These are phyloP conservation scores for Chloroclysta siterata DNA, from an alignment of 2,888 invertebrate genomes.

Conservation along the genomic window DNA sequence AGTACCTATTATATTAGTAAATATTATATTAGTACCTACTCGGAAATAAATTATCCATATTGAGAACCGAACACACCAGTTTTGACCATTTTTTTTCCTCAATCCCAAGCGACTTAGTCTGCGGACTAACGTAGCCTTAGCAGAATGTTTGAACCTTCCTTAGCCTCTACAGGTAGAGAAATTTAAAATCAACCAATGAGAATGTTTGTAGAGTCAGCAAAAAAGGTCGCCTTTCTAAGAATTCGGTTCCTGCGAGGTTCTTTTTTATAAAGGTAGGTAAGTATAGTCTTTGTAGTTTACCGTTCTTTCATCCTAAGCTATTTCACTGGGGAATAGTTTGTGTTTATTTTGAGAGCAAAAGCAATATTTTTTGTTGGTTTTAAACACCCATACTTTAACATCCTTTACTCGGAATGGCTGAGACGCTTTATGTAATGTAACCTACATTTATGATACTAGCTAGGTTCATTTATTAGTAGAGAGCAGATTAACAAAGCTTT, in stretches of 20 bases:
- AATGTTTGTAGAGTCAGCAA: conserved; percentile 29
- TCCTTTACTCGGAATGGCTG: too few relatives aligned
- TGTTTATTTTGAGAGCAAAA: conserved; percentile 10
- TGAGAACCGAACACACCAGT: too few relatives aligned
- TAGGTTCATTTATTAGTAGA: too few relatives aligned
- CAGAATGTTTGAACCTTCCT: conserved; percentile 23
- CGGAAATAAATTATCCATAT: too few relatives aligned
- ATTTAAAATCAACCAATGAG: conserved; percentile 52
- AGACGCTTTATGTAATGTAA: too few relatives aligned
- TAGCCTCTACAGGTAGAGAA: conserved; percentile 60
- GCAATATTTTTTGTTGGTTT: conserved; percentile 16
- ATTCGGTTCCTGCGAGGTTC: conserved; percentile 48
- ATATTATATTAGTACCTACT: too few relatives aligned
- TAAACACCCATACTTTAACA: not conserved
- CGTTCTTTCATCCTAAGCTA: conserved; percentile 32
- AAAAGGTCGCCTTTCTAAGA: conserved; percentile 68
- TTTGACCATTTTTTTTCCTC: conserved; percentile 1
- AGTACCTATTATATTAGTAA: too few relatives aligned
- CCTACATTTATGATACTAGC: too few relatives aligned
- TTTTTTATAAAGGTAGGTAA: conserved; percentile 31
- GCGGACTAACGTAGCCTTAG: not conserved
- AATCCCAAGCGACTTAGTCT: conserved; percentile 5
- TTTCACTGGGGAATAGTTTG: not conserved
- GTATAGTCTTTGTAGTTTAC: conserved; percentile 23
- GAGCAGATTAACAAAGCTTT: too few relatives aligned